Evolutionary conservation across 1,140 invertebrate genomes (phyloP).

Genomic region (Drosophila leontia): DNA sequence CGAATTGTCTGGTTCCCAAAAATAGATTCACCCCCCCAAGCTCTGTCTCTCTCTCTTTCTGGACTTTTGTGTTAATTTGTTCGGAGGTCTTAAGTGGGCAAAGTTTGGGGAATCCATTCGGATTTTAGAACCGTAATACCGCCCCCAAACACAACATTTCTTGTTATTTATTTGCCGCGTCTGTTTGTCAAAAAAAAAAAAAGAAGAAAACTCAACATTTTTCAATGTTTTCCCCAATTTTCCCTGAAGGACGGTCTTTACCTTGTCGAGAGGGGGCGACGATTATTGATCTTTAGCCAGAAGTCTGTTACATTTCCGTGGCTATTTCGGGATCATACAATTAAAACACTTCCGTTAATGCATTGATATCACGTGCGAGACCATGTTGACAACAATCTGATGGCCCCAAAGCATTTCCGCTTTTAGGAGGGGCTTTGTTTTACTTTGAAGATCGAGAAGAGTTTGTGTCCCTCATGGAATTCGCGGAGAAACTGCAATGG

Average conservation of each 20-base stretch:
- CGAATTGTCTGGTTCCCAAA: conserved; percentile 45
- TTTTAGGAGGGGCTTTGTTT: background rate
- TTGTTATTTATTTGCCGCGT: conserved; percentile 80
- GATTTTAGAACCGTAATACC: conserved; percentile 12
- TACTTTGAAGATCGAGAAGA: conserved; percentile 24
- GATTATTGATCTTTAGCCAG: conserved; percentile 78
- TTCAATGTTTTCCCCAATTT: conserved; percentile 45
- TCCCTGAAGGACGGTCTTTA: background rate
- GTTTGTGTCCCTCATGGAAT: conserved; percentile 1
- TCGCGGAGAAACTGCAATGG: background rate
- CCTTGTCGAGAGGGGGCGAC: conserved; percentile 26
- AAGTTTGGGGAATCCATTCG: background rate
- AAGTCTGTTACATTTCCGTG: conserved; percentile 69
- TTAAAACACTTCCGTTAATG: conserved; percentile 77
- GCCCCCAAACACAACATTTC: conserved; percentile 26
- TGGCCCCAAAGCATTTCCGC: conserved; percentile 6
- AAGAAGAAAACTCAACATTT: conserved; percentile 45
- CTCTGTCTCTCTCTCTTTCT: background rate
- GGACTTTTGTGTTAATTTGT: conserved; percentile 63
- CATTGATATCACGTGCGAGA: conserved; percentile 73
- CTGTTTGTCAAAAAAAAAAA: conserved; percentile 64
- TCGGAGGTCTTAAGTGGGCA: conserved; percentile 24
- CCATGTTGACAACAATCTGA: conserved; percentile 71
- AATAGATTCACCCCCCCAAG: conserved; percentile 47
- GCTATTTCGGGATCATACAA: conserved; percentile 54